Evolutionary conservation across 2,888 invertebrate species (phyloP).

Genomic region (Cheilosia soror): DNA sequence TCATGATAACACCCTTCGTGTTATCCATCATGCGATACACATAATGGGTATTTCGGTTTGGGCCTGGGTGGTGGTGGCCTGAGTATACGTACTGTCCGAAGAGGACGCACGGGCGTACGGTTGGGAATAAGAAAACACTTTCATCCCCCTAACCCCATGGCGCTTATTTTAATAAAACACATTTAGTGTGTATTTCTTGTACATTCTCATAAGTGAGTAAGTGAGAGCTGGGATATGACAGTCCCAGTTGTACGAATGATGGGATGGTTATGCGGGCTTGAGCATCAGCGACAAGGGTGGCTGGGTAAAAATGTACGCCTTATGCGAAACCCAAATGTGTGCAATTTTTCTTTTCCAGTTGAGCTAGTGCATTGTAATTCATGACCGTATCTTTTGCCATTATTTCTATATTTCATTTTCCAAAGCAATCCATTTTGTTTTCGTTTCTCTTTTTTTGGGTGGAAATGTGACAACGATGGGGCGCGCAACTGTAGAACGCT

Average conservation of each 20-base stretch:
- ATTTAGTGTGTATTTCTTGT: slow-evolving; percentile 59
- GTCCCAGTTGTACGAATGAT: neutral
- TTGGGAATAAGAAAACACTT: slow-evolving; percentile 41
- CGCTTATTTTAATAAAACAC: slow-evolving; percentile 69
- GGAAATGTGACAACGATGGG: too few relatives aligned
- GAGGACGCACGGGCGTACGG: neutral
- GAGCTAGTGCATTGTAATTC: slow-evolving; percentile 56
- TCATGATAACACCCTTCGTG: slow-evolving; percentile 74
- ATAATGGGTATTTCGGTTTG: slow-evolving; percentile 61
- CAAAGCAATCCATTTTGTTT: slow-evolving; percentile 34
- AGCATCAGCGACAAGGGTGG: neutral
- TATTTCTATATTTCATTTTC: slow-evolving; percentile 4
- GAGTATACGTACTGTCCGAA: slow-evolving; percentile 29
- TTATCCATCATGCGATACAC: slow-evolving; percentile 74
- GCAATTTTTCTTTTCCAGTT: slow-evolving; percentile 66
- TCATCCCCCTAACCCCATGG: slow-evolving; percentile 57
- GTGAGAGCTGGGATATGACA: neutral
- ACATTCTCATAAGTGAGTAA: slow-evolving; percentile 23
- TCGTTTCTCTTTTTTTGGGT: neutral
- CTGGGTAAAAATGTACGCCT: slow-evolving; percentile 39
- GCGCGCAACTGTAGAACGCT: neutral
- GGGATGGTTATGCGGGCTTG: neutral
- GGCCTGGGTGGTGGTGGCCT: slow-evolving; percentile 12
- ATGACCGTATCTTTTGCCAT: slow-evolving; percentile 41
- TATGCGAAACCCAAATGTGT: slow-evolving; percentile 59